Evolutionary conservation across 1,140 invertebrate species (phyloP).

Genomic region (Sitodiplosis mosellana): DNA sequence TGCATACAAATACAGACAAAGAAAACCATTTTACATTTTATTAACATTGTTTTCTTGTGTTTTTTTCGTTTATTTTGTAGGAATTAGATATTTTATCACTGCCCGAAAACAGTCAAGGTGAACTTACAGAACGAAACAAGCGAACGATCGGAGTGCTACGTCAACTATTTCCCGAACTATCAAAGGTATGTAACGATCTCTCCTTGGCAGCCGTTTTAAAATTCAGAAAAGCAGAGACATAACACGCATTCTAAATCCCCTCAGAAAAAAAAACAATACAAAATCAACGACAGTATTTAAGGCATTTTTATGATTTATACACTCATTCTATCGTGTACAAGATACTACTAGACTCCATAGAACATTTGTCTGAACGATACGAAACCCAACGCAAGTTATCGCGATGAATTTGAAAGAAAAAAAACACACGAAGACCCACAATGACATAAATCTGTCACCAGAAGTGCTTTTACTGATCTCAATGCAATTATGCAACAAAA

Average conservation of each 20-base stretch:
- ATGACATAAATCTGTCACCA: no score
- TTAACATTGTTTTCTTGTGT: neutral
- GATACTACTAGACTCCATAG: no score
- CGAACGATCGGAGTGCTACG: conserved; percentile 53
- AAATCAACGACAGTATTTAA: neutral
- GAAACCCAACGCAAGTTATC: no score
- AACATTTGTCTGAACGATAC: no score
- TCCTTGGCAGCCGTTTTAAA: neutral
- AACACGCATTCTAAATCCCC: neutral
- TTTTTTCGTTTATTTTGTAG: conserved; percentile 19
- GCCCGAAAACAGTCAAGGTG: conserved; percentile 25
- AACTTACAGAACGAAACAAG: conserved; percentile 44
- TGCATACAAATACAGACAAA: neutral
- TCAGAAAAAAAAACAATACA: neutral
- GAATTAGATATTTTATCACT: conserved; percentile 33
- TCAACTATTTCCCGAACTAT: conserved; percentile 50
- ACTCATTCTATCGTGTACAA: no score
- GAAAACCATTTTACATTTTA: neutral
- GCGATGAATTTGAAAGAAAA: no score
- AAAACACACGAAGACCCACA: no score
- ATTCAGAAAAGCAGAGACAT: neutral
- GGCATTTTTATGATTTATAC: no score
- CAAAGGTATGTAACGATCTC: conserved; percentile 36
- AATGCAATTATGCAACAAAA: no score
- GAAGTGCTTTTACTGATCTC: no score